These are phyloP conservation scores for Chiloscyllium plagiosum DNA, from an alignment of 2,113 vertebrate genomes.

Conservation along the genomic window DNA sequence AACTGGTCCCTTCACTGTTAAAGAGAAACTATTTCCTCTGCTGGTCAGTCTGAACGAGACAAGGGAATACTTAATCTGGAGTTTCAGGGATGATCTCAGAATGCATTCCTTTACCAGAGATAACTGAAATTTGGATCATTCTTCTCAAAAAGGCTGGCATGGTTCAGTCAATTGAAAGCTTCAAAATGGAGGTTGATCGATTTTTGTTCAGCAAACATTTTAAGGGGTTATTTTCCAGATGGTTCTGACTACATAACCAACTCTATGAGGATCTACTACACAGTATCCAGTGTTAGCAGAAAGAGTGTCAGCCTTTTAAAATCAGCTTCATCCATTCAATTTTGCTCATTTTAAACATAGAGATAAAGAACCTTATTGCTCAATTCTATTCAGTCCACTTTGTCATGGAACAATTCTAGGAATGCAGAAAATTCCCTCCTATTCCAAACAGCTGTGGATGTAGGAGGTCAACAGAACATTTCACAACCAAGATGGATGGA, in stretches of 20 bases:
- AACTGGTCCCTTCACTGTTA: background rate
- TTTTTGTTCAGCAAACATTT: background rate
- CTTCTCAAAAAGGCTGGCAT: background rate
- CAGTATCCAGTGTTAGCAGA: conserved; percentile 96
- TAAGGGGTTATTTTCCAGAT: conserved; percentile 67
- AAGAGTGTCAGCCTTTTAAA: conserved; percentile 71
- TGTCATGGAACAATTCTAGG: background rate
- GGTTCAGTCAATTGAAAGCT: background rate
- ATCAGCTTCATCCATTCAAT: background rate
- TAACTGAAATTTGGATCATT: background rate
- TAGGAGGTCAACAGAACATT: background rate
- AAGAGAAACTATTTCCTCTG: background rate
- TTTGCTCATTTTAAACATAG: background rate
- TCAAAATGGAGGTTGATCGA: background rate
- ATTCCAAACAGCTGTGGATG: background rate
- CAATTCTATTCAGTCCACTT: background rate
- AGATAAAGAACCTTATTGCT: background rate
- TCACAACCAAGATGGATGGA: background rate
- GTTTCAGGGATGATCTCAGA: background rate
- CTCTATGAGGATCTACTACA: conserved; percentile 86
- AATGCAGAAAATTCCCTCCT: background rate
- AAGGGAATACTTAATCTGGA: background rate
- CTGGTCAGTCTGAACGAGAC: background rate
- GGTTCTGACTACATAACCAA: conserved; percentile 89
- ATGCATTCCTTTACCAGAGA: background rate